A percentile compares a stretch with the other conserved stretches of the same genome.
Conservation (phyloP, 2,797 vertebrate genomes). For the Poecile montanus region DNA sequence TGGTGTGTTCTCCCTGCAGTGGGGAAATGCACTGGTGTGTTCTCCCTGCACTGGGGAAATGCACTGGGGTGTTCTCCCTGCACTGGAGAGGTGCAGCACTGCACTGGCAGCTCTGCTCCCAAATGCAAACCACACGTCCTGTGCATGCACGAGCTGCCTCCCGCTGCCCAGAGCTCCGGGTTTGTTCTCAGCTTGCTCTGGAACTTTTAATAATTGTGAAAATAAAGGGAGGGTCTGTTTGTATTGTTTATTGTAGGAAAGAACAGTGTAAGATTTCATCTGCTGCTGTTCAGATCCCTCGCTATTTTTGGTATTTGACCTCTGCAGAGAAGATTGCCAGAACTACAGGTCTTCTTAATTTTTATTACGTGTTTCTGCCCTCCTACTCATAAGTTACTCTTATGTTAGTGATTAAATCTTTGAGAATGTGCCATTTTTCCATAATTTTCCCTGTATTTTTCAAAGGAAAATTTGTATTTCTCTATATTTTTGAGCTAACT, state of each 20-base stretch:
- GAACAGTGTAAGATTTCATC: conserved; percentile 38
- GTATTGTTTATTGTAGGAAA: conserved; percentile 31
- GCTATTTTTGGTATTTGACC: conserved; percentile 59
- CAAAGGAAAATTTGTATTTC: background rate
- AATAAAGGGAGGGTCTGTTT: conserved; percentile 41
- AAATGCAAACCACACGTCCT: background rate
- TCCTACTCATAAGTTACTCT: background rate
- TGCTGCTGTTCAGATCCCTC: conserved; percentile 7
- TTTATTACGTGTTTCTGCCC: background rate
- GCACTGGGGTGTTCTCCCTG: background rate
- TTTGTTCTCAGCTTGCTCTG: background rate
- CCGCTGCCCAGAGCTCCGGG: background rate
- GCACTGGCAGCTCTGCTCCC: background rate
- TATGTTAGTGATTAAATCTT: conserved; percentile 17
- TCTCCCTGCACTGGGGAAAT: background rate
- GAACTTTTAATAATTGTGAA: background rate
- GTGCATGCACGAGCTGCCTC: background rate
- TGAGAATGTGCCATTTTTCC: conserved; percentile 12
- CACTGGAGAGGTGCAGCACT: background rate
- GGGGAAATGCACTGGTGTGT: background rate
- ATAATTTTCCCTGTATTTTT: background rate
- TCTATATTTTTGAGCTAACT: background rate
- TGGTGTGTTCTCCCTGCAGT: background rate
- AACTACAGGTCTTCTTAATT: conserved; percentile 49
- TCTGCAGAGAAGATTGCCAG: conserved; percentile 2